Evolutionary conservation across 1,140 invertebrate genomes (phyloP).

Genomic region (Galleria mellonella): DNA sequence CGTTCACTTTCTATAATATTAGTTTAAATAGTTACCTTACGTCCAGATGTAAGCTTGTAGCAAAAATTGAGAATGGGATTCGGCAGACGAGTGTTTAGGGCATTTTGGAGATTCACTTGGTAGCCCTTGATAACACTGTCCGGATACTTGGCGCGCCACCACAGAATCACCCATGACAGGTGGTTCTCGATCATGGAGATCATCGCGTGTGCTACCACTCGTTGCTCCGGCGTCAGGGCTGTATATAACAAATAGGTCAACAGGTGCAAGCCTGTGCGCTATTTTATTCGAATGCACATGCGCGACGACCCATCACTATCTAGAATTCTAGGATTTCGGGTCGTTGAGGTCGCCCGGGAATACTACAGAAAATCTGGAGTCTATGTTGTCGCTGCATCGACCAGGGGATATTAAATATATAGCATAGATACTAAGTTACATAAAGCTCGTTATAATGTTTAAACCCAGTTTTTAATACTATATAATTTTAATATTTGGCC

Average conservation of each 20-base stretch:
- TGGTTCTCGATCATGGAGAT: constrained; percentile 97
- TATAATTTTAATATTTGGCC: too few species aligned
- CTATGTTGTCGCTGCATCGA: background rate
- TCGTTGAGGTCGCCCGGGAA: background rate
- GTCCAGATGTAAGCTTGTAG: constrained; percentile 90
- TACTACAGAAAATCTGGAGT: background rate
- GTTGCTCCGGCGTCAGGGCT: constrained; percentile 86
- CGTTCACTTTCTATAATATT: too few species aligned
- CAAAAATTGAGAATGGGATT: constrained; percentile 91
- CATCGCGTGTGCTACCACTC: constrained; percentile 92
- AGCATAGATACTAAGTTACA: too few species aligned
- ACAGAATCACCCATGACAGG: constrained; percentile 90
- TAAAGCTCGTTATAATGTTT: too few species aligned
- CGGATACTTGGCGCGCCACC: constrained; percentile 91
- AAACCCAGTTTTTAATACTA: too few species aligned
- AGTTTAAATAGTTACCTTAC: constrained; percentile 80
- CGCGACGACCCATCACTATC: constrained; percentile 25
- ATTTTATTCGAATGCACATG: constrained; percentile 34
- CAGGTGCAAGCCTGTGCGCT: constrained; percentile 9
- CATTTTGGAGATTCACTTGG: constrained; percentile 92
- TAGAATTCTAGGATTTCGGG: constrained; percentile 22
- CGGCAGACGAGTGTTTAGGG: constrained; percentile 89
- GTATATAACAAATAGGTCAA: constrained; percentile 26
- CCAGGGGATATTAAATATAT: too few species aligned
- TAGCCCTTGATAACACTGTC: constrained; percentile 90